Percentiles rank a stretch among this genome's conserved stretches.
Conservation (phyloP, 2,113 vertebrate genomes). For the Fregetta grallaria region DNA sequence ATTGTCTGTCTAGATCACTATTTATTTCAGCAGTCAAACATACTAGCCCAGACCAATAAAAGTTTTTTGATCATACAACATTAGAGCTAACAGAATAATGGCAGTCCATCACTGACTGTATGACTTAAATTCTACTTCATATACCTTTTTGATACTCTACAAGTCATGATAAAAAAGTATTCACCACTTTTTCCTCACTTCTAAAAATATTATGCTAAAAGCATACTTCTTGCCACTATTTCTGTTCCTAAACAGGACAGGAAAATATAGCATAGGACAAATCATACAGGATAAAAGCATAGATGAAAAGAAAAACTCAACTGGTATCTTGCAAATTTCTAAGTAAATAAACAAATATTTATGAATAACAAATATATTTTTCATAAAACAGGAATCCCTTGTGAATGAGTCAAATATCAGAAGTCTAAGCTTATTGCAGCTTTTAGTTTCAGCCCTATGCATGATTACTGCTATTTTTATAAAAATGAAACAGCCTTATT, state of each 20-base stretch:
- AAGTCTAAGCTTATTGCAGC: not conserved
- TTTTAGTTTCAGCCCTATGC: not conserved
- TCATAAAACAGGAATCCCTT: not conserved
- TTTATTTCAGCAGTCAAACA: not conserved
- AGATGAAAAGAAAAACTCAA: not conserved
- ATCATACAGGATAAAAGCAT: not conserved
- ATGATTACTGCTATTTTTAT: not conserved
- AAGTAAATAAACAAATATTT: not conserved
- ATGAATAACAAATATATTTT: not conserved
- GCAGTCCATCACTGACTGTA: not conserved
- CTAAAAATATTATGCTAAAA: not conserved
- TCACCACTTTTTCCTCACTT: not conserved
- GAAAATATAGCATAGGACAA: not conserved
- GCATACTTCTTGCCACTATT: not conserved
- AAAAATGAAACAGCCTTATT: not conserved
- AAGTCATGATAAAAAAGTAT: not conserved
- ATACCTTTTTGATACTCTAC: not conserved
- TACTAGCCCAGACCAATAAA: not conserved
- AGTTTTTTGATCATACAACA: not conserved
- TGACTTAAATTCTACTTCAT: not conserved
- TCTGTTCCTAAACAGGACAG: not conserved
- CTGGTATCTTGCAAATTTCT: not conserved
- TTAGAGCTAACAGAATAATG: not conserved
- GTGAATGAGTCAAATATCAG: not conserved
- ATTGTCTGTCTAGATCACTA: not conserved